These are phyloP conservation scores for Acanthisitta chloris DNA, from an alignment of 2,113 vertebrate species.

Conservation along the genomic window DNA sequence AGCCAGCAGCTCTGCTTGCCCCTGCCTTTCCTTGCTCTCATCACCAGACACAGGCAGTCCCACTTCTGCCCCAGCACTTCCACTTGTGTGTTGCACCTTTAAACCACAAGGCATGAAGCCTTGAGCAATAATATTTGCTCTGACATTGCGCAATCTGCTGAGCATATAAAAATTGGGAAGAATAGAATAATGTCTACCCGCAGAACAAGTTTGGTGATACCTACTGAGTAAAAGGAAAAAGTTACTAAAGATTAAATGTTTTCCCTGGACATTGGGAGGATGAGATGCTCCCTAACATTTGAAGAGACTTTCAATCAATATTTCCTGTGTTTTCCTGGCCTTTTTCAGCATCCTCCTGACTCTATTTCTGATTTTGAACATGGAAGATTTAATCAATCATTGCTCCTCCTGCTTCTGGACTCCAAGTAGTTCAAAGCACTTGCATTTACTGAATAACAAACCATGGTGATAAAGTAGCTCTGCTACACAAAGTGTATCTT, in stretches of 20 bases:
- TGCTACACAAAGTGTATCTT: not conserved
- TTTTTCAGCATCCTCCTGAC: not conserved
- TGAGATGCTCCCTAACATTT: not conserved
- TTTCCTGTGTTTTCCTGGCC: not conserved
- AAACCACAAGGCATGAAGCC: rapidly evolving
- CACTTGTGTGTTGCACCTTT: not conserved
- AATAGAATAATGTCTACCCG: not conserved
- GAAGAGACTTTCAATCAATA: not conserved
- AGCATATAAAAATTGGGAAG: not conserved
- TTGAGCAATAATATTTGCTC: not conserved
- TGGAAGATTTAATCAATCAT: slow-evolving; percentile 3
- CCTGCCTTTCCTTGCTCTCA: not conserved
- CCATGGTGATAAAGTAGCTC: not conserved
- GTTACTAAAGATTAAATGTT: not conserved
- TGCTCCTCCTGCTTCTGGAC: not conserved
- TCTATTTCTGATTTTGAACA: slow-evolving; percentile 7
- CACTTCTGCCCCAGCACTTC: not conserved
- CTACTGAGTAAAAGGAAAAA: not conserved
- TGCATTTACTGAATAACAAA: not conserved
- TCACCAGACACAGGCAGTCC: not conserved
- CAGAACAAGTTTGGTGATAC: not conserved
- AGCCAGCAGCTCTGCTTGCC: not conserved
- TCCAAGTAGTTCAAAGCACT: not conserved
- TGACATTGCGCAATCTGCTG: not conserved
- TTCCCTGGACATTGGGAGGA: not conserved